Evolutionary conservation across 2,113 vertebrate genomes (phyloP).

Genomic region (Brachyhypopomus gauderio): DNA sequence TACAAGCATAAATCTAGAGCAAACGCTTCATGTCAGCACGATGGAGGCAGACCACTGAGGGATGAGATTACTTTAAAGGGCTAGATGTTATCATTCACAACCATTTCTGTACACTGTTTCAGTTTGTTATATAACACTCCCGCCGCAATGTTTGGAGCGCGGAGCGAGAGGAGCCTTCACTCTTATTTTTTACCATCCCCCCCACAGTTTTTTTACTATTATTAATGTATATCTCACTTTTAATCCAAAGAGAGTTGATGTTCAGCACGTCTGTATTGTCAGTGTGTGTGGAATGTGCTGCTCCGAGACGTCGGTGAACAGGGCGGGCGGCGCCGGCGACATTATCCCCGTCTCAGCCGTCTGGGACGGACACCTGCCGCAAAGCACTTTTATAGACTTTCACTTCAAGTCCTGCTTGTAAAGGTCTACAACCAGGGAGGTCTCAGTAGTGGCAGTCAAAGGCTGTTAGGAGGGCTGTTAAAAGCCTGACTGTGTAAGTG

Average conservation of each 20-base stretch:
- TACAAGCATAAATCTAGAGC: too few species aligned
- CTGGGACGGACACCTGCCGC: not conserved
- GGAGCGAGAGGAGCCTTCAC: too few species aligned
- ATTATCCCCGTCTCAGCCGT: not conserved
- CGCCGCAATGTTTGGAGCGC: too few species aligned
- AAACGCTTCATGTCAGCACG: too few species aligned
- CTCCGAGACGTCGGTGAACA: not conserved
- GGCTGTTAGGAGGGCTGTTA: not conserved
- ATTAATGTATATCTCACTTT: not conserved
- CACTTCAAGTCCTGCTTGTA: not conserved
- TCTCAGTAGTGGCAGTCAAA: not conserved
- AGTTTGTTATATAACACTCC: too few species aligned
- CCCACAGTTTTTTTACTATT: not conserved
- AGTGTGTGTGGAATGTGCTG: not conserved
- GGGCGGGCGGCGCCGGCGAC: not conserved
- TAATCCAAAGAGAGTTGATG: not conserved
- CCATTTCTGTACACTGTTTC: too few species aligned
- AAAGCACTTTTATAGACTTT: conserved; percentile 3
- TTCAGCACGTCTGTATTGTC: conserved; percentile 10
- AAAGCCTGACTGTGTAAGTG: too few species aligned
- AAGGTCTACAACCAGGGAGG: not conserved
- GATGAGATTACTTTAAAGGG: too few species aligned
- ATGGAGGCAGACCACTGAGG: too few species aligned
- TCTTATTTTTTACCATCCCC: not conserved
- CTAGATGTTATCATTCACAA: too few species aligned